These are phyloP conservation scores for Typhlichthys subterraneus DNA, from an alignment of 2,797 vertebrate genomes.

Conservation along the genomic window DNA sequence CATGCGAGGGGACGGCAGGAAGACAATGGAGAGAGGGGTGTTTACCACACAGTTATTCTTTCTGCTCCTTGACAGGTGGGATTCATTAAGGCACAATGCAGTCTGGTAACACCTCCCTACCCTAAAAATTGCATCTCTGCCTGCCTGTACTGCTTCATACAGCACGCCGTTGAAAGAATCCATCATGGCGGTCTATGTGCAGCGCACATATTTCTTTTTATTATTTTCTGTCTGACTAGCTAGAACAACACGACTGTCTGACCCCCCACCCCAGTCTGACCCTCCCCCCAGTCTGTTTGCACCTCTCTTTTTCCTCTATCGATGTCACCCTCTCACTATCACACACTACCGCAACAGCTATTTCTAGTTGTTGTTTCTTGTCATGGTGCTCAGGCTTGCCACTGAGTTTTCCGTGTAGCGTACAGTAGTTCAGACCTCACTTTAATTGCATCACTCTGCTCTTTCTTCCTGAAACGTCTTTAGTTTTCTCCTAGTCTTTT, in stretches of 20 bases:
- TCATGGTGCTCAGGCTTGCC: too few relatives aligned
- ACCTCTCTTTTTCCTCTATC: conserved; percentile 12
- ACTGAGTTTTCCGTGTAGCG: too few relatives aligned
- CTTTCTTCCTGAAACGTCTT: not conserved
- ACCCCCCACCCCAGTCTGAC: too few relatives aligned
- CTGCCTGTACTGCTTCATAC: conserved; percentile 26
- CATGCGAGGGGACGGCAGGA: not conserved
- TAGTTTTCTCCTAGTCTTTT: conserved; percentile 5
- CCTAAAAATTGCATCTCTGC: conserved; percentile 40
- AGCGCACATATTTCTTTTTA: not conserved
- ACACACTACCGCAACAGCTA: not conserved
- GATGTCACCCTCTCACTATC: not conserved
- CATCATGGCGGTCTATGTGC: conserved; percentile 27
- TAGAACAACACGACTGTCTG: not conserved
- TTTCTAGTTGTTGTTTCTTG: not conserved
- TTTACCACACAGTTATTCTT: conserved; percentile 44
- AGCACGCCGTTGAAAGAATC: conserved; percentile 45
- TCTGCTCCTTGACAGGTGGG: conserved; percentile 50
- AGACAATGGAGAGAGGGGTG: conserved; percentile 23
- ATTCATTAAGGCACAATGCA: conserved; percentile 58
- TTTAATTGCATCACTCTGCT: not conserved
- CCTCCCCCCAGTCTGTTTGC: not conserved
- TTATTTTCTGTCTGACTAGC: not conserved
- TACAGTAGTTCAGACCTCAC: too few relatives aligned
- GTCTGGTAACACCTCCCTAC: conserved; percentile 31